A percentile compares a stretch with the other conserved stretches of the same genome.
phyloP scores from a whole-genome alignment of 1,140 invertebrate species.

The Megalonaias nervosa region DNA sequence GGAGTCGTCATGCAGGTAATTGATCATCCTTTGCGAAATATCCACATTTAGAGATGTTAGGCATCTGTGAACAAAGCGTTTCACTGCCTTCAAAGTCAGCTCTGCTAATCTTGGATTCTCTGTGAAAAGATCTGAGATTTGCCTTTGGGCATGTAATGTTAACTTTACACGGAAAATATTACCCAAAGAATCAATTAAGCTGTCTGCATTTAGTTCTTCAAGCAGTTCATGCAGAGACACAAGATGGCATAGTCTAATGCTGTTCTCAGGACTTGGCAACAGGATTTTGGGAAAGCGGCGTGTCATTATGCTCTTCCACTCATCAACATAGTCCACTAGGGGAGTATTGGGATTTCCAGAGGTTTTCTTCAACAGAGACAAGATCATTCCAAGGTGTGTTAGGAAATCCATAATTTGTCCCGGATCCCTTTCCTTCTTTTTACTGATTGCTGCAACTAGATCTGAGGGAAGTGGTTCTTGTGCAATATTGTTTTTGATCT shows the following conservation, averaged over 20 bases:
- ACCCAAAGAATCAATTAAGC: constrained; percentile 13
- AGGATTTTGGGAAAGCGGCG: constrained; percentile 5
- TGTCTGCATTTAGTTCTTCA: constrained; percentile 24
- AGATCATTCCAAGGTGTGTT: constrained; percentile 24
- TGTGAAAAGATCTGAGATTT: neutral
- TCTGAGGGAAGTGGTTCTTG: constrained; percentile 19
- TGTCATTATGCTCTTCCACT: constrained; percentile 2
- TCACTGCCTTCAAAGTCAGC: constrained; percentile 6
- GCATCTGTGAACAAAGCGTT: constrained; percentile 27
- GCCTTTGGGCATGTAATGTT: neutral
- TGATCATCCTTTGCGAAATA: neutral
- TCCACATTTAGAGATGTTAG: neutral
- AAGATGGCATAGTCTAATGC: constrained; percentile 18
- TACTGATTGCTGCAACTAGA: neutral
- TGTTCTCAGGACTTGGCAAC: constrained; percentile 10
- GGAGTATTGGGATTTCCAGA: constrained; percentile 11
- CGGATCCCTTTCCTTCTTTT: neutral
- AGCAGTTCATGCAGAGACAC: constrained; percentile 19
- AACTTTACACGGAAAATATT: constrained; percentile 7
- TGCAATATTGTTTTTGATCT: neutral
- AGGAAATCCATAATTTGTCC: constrained; percentile 12
- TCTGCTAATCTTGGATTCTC: constrained; percentile 3
- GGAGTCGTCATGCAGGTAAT: constrained; percentile 8
- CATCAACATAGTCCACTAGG: constrained; percentile 1
- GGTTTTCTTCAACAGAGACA: constrained; percentile 19